Percentiles rank a stretch among this genome's conserved stretches.
These are phyloP conservation scores for Periplaneta americana DNA, from an alignment of 1,140 invertebrate species.

Conservation along the genomic window DNA sequence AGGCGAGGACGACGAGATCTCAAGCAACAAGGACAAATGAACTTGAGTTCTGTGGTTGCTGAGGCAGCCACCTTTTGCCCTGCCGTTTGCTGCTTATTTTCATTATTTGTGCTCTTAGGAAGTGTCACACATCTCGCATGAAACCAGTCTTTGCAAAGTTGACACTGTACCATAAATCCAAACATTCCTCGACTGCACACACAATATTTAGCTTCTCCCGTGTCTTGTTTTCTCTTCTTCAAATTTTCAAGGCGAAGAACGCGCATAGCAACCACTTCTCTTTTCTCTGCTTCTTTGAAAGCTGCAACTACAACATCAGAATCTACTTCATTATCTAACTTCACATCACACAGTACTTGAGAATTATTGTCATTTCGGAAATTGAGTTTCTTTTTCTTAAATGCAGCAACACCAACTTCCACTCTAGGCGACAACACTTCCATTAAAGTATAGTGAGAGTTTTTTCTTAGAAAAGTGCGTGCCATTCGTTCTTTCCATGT, in stretches of 20 bases:
- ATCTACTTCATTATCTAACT: slow-evolving; percentile 40
- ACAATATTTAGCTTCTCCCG: slow-evolving; percentile 54
- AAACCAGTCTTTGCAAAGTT: slow-evolving; percentile 92
- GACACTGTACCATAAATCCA: slow-evolving; percentile 86
- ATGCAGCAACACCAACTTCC: slow-evolving; percentile 22
- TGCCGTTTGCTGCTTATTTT: slow-evolving; percentile 1
- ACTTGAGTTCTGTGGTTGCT: slow-evolving; percentile 41
- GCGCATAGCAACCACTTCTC: slow-evolving; percentile 73
- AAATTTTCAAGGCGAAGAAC: slow-evolving; percentile 54
- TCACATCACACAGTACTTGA: neutral
- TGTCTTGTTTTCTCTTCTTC: slow-evolving; percentile 33
- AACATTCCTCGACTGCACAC: slow-evolving; percentile 60
- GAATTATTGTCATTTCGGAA: slow-evolving; percentile 10
- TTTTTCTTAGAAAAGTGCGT: slow-evolving; percentile 81
- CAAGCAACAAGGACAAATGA: slow-evolving; percentile 81
- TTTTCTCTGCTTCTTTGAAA: slow-evolving; percentile 53
- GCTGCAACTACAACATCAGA: slow-evolving; percentile 66
- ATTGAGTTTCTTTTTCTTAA: slow-evolving; percentile 21
- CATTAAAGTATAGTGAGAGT: slow-evolving; percentile 64
- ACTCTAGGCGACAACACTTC: slow-evolving; percentile 43
- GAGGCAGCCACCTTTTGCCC: slow-evolving; percentile 34
- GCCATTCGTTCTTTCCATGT: slow-evolving; percentile 83
- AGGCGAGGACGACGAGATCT: slow-evolving; percentile 77
- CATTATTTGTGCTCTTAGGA: slow-evolving; percentile 38
- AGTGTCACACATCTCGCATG: slow-evolving; percentile 63